These are phyloP conservation scores for Antitype chi DNA, from an alignment of 2,888 invertebrate species.

Conservation along the genomic window DNA sequence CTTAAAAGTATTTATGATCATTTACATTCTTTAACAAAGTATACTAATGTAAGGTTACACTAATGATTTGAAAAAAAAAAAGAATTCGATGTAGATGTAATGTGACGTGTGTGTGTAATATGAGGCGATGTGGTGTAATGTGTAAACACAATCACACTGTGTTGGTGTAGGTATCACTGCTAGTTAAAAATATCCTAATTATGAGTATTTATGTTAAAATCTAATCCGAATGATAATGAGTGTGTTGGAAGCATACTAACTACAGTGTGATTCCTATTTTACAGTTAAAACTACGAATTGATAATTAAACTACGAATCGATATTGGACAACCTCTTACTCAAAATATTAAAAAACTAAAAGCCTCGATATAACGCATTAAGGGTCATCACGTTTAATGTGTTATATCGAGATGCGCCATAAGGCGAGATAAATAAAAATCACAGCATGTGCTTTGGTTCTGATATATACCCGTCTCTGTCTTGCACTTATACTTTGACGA, in stretches of 20 bases:
- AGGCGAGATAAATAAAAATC: constrained; percentile 1
- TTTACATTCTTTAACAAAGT: neutral
- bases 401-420: neutral
- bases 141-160: no score
- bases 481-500: neutral
- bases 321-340: constrained; percentile 26
- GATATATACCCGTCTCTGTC: neutral
- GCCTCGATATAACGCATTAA: neutral
- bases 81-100: neutral
- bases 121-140: neutral
- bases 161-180: neutral
- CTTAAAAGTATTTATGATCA: neutral
- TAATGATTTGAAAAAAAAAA: neutral
- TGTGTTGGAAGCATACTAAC: no score
- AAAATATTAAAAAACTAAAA: neutral
- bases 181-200: neutral
- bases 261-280: neutral
- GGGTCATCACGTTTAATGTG: neutral
- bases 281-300: neutral
- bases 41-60: neutral
- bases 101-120: neutral
- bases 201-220: neutral
- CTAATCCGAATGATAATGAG: no score
- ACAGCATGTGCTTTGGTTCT: neutral
- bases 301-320: no score